Evolutionary conservation across 2,797 vertebrate species (phyloP).

Genomic region (Girardinus metallicus): DNA sequence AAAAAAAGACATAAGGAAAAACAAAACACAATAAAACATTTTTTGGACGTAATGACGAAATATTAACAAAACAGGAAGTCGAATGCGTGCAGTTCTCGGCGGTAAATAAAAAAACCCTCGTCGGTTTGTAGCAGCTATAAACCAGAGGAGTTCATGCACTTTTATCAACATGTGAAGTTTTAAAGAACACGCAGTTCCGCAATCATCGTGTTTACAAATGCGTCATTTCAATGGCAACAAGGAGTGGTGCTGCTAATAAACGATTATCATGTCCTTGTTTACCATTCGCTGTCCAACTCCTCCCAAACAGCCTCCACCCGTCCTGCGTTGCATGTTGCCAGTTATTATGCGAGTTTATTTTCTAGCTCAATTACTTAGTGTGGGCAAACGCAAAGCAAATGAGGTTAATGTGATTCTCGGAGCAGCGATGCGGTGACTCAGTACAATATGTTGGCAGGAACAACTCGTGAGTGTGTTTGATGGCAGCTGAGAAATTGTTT

Average conservation of each 20-base stretch:
- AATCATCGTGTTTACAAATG: background rate
- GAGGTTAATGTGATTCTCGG: constrained; percentile 53
- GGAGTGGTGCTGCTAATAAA: constrained; percentile 11
- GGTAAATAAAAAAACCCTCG: background rate
- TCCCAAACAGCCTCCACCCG: constrained; percentile 25
- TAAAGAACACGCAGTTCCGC: background rate
- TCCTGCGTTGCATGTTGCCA: constrained; percentile 20
- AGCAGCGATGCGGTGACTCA: constrained; percentile 53
- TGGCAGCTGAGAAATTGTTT: constrained; percentile 64
- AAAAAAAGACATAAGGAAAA: background rate
- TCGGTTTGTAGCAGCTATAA: background rate
- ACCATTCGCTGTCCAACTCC: constrained; percentile 8
- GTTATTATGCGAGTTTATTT: constrained; percentile 58
- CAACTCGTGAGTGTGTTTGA: constrained; percentile 48
- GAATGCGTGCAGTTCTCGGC: background rate
- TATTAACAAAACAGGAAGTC: background rate
- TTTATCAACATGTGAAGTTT: background rate
- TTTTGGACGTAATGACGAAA: background rate
- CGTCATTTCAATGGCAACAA: background rate
- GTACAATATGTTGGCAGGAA: constrained; percentile 61
- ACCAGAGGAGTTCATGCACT: background rate
- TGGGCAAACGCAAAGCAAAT: constrained; percentile 47
- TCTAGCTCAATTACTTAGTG: constrained; percentile 35
- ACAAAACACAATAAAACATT: background rate
- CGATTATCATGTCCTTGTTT: background rate